phyloP scores from a whole-genome alignment of 2,888 invertebrate species.

The Trichogramma evanescens region DNA sequence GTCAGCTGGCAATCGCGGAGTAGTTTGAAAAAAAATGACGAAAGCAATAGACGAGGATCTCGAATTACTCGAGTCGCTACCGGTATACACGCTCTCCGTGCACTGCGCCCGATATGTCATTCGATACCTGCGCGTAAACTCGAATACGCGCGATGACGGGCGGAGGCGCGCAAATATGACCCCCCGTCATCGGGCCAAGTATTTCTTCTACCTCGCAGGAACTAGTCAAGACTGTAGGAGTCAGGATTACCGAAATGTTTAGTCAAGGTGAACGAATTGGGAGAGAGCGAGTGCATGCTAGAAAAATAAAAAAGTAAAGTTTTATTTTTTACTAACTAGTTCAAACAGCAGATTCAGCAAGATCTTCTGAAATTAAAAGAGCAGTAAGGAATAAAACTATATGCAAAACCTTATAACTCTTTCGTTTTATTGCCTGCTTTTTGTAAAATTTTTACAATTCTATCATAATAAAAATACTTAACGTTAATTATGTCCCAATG shows the following conservation, averaged over 20 bases:
- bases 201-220: neutral
- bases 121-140: conserved; percentile 30
- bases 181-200: neutral
- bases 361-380: too few relatives aligned
- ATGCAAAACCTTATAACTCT: neutral
- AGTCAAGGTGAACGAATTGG: too few relatives aligned
- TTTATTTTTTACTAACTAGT: too few relatives aligned
- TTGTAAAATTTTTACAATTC: neutral
- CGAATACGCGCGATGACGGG: too few relatives aligned
- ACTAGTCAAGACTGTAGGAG: neutral
- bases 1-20: conserved; percentile 15
- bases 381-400: too few relatives aligned
- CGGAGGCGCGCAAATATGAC: conserved; percentile 9
- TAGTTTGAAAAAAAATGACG: neutral
- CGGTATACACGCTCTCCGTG: conserved; percentile 35
- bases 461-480: too few relatives aligned
- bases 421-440: neutral
- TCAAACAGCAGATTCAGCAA: too few relatives aligned
- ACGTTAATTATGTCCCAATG: too few relatives aligned
- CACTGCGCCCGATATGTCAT: conserved; percentile 22
- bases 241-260: neutral
- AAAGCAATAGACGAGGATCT: conserved; percentile 16
- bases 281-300: too few relatives aligned
- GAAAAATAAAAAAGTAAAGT: too few relatives aligned
- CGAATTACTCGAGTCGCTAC: conserved; percentile 37